phyloP scores from a whole-genome alignment of 2,113 vertebrate species.

The Rana temporaria region DNA sequence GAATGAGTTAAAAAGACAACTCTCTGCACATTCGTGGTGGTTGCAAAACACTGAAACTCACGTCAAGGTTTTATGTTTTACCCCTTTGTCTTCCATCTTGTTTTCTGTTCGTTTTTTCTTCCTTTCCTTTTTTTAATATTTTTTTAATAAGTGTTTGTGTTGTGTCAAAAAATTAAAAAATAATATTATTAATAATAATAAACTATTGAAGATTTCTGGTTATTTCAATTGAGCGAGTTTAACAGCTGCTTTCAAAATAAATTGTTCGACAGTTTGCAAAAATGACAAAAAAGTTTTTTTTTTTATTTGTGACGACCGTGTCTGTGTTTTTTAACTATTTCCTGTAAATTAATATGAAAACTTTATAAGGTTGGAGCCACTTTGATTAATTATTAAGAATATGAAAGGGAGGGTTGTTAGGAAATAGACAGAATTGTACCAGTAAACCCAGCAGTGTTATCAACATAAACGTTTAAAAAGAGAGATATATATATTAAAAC shows the following conservation, averaged over 20 bases:
- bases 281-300: constrained; percentile 92
- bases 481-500: constrained; percentile 94
- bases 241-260: constrained; percentile 98
- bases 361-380: constrained; percentile 99
- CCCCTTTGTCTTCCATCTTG: constrained; percentile 55
- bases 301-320: constrained; percentile 98
- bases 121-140: constrained; percentile 64
- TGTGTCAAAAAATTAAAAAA: background rate
- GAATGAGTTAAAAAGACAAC: background rate
- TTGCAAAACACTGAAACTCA: constrained; percentile 49
- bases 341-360: constrained; percentile 99
- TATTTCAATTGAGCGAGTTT: constrained; percentile 98
- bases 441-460: constrained; percentile 99
- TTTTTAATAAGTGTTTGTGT: constrained; percentile 88
- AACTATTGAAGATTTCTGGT: constrained; percentile 85
- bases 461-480: constrained; percentile 97
- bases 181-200: constrained; percentile 57
- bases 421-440: constrained; percentile 82
- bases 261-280: constrained; percentile 92
- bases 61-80: constrained; percentile 37
- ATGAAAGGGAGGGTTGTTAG: constrained; percentile 85
- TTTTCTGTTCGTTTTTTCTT: constrained; percentile 40
- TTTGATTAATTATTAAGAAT: constrained; percentile 85
- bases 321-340: constrained; percentile 99
- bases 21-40: constrained; percentile 37